Conservation (phyloP, 2,113 vertebrate genomes). For the Daubentonia madagascariensis region DNA sequence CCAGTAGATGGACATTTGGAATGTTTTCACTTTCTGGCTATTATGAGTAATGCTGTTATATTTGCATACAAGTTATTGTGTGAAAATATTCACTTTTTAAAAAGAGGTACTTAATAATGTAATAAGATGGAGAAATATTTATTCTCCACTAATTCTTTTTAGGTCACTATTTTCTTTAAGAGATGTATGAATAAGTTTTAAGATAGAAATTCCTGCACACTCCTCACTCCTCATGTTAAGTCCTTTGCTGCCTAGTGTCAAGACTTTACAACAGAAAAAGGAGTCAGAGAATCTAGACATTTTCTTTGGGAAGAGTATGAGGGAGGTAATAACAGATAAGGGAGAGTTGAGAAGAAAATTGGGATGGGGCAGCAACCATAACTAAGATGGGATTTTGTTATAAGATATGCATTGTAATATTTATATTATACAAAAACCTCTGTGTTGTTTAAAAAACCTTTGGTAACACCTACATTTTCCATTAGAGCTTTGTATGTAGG, state of each 20-base stretch:
- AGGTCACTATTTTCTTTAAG: not conserved
- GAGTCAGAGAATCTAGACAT: not conserved
- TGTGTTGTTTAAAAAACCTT: not conserved
- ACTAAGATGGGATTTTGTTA: not conserved
- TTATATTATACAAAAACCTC: not conserved
- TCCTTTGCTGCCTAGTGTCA: not conserved
- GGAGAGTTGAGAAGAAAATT: not conserved
- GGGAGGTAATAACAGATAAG: not conserved
- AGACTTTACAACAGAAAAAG: not conserved
- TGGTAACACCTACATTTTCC: not conserved
- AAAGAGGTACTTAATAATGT: not conserved
- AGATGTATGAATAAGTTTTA: not conserved
- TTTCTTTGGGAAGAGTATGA: not conserved
- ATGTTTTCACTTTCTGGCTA: not conserved
- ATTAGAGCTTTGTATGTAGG: not conserved
- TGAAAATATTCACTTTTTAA: not conserved
- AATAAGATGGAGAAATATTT: not conserved
- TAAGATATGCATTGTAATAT: not conserved
- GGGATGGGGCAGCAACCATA: not conserved
- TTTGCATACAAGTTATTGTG: not conserved
- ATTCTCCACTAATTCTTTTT: not conserved
- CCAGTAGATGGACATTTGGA: not conserved
- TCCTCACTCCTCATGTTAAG: not conserved
- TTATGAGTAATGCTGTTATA: not conserved
- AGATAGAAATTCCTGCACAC: not conserved